A percentile compares a stretch with the other conserved stretches of the same genome.
phyloP scores from a whole-genome alignment of 2,888 invertebrate genomes.

The Sympetrum striolatum region DNA sequence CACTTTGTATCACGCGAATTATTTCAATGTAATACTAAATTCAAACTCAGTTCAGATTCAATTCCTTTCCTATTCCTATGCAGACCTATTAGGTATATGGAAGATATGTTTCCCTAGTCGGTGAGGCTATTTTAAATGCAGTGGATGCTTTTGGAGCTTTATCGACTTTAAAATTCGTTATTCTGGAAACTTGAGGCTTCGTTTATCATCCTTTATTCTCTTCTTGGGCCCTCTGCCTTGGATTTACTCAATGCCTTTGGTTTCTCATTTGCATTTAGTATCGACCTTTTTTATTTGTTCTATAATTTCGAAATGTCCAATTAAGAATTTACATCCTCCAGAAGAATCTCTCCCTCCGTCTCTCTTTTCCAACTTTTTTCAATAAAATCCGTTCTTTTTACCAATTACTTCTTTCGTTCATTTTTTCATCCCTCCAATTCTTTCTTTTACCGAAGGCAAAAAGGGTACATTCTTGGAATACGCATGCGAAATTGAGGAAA shows the following conservation, averaged over 20 bases:
- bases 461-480: slow-evolving; percentile 14
- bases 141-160: background rate
- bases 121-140: background rate
- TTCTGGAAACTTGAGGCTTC: background rate
- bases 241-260: too few relatives aligned
- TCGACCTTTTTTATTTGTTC: too few relatives aligned
- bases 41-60: too few relatives aligned
- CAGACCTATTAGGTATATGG: too few relatives aligned
- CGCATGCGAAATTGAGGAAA: slow-evolving; percentile 45
- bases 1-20: too few relatives aligned
- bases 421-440: background rate
- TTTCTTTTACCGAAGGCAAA: background rate
- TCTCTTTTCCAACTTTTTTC: background rate
- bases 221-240: too few relatives aligned
- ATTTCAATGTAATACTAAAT: too few relatives aligned
- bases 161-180: background rate
- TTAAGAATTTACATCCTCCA: slow-evolving; percentile 31
- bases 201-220: too few relatives aligned
- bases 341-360: background rate
- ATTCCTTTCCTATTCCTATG: too few relatives aligned
- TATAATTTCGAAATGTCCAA: background rate
- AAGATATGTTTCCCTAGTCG: too few relatives aligned
- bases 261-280: too few relatives aligned
- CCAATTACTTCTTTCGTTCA: slow-evolving; percentile 18
- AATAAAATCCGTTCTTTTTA: slow-evolving; percentile 15